Evolutionary conservation across 2,888 invertebrate species (phyloP).

Genomic region (Lasius platythorax): DNA sequence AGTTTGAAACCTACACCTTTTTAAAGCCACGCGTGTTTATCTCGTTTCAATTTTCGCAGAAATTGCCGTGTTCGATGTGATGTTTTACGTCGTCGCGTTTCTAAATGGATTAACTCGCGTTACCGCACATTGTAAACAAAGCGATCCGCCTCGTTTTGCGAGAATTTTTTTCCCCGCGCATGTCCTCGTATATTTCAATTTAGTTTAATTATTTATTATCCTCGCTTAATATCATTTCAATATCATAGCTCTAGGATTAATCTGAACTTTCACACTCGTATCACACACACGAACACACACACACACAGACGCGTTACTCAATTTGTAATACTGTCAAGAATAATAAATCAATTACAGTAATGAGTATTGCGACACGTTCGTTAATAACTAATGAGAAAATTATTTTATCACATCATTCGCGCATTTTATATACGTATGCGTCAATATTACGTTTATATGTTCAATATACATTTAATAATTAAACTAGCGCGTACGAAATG

Average conservation of each 20-base stretch:
- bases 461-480: background rate
- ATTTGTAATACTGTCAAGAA: background rate
- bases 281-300: too few species aligned
- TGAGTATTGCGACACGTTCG: background rate
- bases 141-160: background rate
- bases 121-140: background rate
- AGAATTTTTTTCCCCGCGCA: background rate
- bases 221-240: background rate
- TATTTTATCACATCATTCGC: background rate
- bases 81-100: background rate
- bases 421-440: background rate
- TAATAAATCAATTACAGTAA: background rate
- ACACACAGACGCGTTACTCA: background rate
- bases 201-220: background rate
- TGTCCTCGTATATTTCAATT: background rate
- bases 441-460: background rate
- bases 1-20: too few species aligned
- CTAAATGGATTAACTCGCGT: background rate
- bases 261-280: background rate
- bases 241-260: background rate
- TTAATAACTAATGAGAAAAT: background rate
- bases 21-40: background rate
- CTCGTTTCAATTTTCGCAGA: conserved; percentile 1
- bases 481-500: background rate
- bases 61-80: background rate